Conservation (phyloP, 23 tunicate species). For the Styela plicata region DNA sequence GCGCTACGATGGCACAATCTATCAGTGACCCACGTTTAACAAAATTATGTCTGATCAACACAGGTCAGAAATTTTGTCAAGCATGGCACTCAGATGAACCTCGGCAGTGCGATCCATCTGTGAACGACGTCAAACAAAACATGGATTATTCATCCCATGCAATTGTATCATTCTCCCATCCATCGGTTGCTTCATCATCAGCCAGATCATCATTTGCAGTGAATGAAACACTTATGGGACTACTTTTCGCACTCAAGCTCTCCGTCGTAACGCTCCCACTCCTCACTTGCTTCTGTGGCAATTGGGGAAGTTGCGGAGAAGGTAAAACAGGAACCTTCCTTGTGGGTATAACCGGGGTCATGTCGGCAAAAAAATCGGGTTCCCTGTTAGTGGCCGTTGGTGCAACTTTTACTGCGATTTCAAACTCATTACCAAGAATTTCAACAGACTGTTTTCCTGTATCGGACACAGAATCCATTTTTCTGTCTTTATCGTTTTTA, state of each 20-base stretch:
- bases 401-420: constrained; percentile 37
- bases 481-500: neutral
- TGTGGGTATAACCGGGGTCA: constrained; percentile 45
- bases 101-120: no score
- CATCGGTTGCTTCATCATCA: constrained; percentile 19
- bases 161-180: constrained; percentile 15
- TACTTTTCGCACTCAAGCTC: neutral
- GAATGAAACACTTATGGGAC: constrained; percentile 20
- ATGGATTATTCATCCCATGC: constrained; percentile 13
- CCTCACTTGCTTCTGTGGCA: neutral
- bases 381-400: neutral
- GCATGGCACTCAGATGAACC: no score
- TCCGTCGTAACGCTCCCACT: neutral
- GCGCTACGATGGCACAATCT: no score
- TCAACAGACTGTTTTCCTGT: neutral
- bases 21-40: no score
- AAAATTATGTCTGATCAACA: no score
- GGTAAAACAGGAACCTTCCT: neutral
- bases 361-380: constrained; percentile 72
- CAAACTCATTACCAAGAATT: constrained; percentile 58
- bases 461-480: neutral
- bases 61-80: no score
- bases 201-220: constrained; percentile 6
- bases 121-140: no score
- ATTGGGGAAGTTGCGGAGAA: neutral